These are phyloP conservation scores for Meda fulgida DNA, from an alignment of 2,797 vertebrate species.

Conservation along the genomic window DNA sequence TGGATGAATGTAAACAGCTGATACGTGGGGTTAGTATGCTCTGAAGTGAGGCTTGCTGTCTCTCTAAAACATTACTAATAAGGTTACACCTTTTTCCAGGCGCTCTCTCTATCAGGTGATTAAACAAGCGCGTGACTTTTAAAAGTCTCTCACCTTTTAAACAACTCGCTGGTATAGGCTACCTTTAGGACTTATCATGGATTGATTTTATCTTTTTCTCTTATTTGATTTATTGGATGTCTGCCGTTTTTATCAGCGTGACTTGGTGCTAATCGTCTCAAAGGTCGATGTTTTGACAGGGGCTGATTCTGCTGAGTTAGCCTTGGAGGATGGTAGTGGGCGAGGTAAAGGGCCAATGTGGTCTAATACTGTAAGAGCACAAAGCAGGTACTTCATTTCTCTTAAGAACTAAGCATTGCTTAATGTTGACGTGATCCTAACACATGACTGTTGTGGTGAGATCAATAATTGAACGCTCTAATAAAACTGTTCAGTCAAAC, in stretches of 20 bases:
- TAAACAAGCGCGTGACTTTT: slow-evolving; percentile 24
- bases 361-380: slow-evolving; percentile 20
- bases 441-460: not conserved
- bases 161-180: not conserved
- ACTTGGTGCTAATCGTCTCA: slow-evolving; percentile 75
- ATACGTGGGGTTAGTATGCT: not conserved
- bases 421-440: slow-evolving; percentile 17
- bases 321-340: slow-evolving; percentile 22
- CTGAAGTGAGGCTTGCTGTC: not conserved
- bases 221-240: slow-evolving; percentile 62
- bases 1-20: slow-evolving; percentile 18
- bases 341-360: slow-evolving; percentile 20
- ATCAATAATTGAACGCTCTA: slow-evolving; percentile 18
- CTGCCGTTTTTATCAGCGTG: slow-evolving; percentile 75
- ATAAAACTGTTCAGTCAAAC: slow-evolving; percentile 27
- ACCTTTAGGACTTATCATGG: slow-evolving; percentile 51
- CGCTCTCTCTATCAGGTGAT: slow-evolving; percentile 10
- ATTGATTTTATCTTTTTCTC: slow-evolving; percentile 56
- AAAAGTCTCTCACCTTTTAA: slow-evolving; percentile 26
- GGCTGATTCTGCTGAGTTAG: slow-evolving; percentile 55
- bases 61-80: not conserved
- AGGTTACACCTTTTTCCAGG: slow-evolving; percentile 2
- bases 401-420: not conserved
- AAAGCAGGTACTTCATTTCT: not conserved
- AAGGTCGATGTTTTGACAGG: slow-evolving; percentile 73